Conservation (phyloP, 2,113 vertebrate species). For the Epinephelus moara region DNA sequence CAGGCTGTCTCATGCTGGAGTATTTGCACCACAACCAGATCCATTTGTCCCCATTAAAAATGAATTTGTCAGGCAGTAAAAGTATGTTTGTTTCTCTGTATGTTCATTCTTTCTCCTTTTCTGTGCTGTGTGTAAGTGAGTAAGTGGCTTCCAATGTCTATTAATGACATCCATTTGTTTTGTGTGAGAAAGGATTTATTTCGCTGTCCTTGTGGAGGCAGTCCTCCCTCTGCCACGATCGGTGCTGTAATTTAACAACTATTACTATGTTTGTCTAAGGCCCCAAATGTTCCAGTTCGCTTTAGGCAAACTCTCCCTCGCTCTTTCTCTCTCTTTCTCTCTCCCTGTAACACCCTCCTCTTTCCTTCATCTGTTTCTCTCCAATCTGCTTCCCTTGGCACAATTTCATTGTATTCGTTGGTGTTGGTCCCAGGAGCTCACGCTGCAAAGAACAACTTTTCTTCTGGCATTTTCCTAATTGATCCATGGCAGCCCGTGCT, state of each 20-base stretch:
- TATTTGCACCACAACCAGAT: conserved; percentile 54
- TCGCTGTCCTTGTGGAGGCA: conserved; percentile 61
- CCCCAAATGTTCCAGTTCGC: conserved; percentile 66
- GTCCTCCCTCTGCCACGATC: conserved; percentile 54
- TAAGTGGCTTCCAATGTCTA: conserved; percentile 59
- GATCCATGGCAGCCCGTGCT: conserved; percentile 63
- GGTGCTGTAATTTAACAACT: conserved; percentile 73
- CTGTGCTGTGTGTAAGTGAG: conserved; percentile 42
- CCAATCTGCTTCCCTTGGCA: conserved; percentile 58
- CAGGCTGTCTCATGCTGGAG: conserved; percentile 29
- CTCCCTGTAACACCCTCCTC: conserved; percentile 29
- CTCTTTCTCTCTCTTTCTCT: conserved; percentile 23
- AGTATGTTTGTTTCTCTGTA: conserved; percentile 58
- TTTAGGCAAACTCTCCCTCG: conserved; percentile 41
- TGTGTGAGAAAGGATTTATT: conserved; percentile 65
- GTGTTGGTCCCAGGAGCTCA: conserved; percentile 63
- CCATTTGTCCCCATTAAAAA: conserved; percentile 73
- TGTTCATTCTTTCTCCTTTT: conserved; percentile 28
- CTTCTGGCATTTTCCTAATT: conserved; percentile 79
- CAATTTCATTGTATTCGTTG: conserved; percentile 54
- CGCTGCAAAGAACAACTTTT: conserved; percentile 62
- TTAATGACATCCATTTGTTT: conserved; percentile 79
- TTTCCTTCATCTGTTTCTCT: conserved; percentile 50
- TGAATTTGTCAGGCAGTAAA: conserved; percentile 72
- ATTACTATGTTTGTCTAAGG: conserved; percentile 78